Conservation (phyloP, 2,888 invertebrate genomes). For the Sipha maydis region DNA sequence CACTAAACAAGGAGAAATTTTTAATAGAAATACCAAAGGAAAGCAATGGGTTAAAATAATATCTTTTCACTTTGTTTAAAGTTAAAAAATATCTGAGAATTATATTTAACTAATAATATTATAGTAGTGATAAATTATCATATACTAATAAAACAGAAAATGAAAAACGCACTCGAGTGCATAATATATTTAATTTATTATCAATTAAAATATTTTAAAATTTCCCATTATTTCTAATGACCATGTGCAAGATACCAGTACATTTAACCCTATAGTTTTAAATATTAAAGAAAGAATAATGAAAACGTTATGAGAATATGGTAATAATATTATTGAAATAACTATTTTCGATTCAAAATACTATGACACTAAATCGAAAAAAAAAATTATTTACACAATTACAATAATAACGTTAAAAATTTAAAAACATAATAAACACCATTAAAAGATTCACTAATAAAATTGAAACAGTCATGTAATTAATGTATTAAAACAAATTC, state of each 20-base stretch:
- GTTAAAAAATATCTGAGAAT: background rate
- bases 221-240: background rate
- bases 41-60: background rate
- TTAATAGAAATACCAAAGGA: background rate
- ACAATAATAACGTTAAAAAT: conserved; percentile 51
- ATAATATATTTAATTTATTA: background rate
- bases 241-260: background rate
- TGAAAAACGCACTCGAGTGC: background rate
- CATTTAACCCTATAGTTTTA: background rate
- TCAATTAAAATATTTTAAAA: background rate
- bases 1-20: background rate
- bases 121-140: background rate
- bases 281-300: background rate
- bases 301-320: background rate
- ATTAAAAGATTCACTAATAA: conserved; percentile 9
- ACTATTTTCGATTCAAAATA: conserved; percentile 38
- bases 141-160: background rate
- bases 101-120: background rate
- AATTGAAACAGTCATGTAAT: conserved; percentile 16
- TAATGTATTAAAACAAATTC: conserved; percentile 20
- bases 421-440: conserved; percentile 47
- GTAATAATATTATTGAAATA: conserved; percentile 44
- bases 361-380: conserved; percentile 39
- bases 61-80: background rate
- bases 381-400: conserved; percentile 44